These are phyloP conservation scores for Haplochromis burtoni DNA, from an alignment of 2,113 vertebrate species.

Conservation along the genomic window DNA sequence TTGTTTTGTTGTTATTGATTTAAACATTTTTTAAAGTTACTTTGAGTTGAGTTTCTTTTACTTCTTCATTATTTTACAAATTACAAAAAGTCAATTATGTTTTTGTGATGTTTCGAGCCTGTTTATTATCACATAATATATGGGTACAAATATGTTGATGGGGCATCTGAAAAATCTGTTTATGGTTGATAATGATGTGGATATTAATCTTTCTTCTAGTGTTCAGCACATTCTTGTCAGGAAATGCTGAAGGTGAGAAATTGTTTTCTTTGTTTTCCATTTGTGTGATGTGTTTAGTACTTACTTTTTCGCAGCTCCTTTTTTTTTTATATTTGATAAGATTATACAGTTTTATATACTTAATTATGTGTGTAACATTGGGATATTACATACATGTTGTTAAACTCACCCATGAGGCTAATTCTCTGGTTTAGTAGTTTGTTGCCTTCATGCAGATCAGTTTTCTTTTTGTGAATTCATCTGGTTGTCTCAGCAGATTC, in stretches of 20 bases:
- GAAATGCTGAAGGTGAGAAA: not conserved
- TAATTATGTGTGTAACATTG: not conserved
- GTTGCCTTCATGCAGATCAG: not conserved
- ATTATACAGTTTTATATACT: not conserved
- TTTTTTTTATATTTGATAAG: rapidly evolving
- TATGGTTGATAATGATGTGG: not conserved
- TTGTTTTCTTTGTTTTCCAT: not conserved
- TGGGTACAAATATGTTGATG: not conserved
- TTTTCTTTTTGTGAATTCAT: not conserved
- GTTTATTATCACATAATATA: not conserved
- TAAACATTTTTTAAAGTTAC: not conserved
- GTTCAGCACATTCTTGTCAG: not conserved
- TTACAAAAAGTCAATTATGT: not conserved
- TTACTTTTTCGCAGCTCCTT: rapidly evolving
- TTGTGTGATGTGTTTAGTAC: not conserved
- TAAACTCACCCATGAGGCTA: not conserved
- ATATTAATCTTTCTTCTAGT: not conserved
- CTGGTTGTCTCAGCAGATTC: not conserved
- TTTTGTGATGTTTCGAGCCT: not conserved
- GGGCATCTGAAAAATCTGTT: not conserved
- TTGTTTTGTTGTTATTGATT: not conserved
- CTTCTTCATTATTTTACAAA: not conserved
- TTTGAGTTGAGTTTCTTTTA: not conserved
- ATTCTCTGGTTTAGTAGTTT: not conserved
- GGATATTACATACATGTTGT: not conserved